Evolutionary conservation across 2,888 invertebrate species (phyloP), one percentile per base, ranked within the genome.

Genomic region (Melieria crassipennis): DNA sequence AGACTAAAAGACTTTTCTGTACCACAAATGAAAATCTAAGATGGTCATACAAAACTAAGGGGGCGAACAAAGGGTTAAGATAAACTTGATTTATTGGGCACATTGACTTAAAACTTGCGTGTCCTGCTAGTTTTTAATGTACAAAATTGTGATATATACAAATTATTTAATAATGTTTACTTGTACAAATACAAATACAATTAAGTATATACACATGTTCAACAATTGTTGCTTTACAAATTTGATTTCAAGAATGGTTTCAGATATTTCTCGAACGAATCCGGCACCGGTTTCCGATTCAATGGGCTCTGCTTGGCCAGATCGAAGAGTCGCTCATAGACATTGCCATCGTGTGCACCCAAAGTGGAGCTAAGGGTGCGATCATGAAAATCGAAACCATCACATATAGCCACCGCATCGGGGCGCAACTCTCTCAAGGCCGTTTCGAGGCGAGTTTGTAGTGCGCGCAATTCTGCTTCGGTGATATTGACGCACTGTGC

Each of bases 391-490:
- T 97, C 97, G 83, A 97, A 98, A 10, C 94, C 91, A 87, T 98
- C 98, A 0, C 97, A 97, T 47, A 98, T 89, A 0, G 94, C 92
- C 0, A 98, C 93, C 0, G 95, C 96, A 85, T 98, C 93, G 1
- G 94, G 94, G 56, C 98, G 90, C 56, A 98, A 87, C n/a, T 89
- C 88, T 2, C 88, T 87, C 69, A 98, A 88, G 65, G 93, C 87
- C 9, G 90, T 89, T 80, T 94, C 92, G 78, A 95, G 88, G 87
- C 93, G 92, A 60, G 85, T 84, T 82, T 94, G 93, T 52, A 96
- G 79, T 16, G 88, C 82, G 16, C 74, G 73, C 13, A 86, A 57
- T 73, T 85, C 81, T 7, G 71, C 72, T 30, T 82, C 84, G 5
- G 78, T 78, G 58, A 86, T 61, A 13, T 76, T 72, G 7, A 83